Evolutionary conservation across 1,140 invertebrate species (phyloP), one percentile per base, ranked within the genome.

Genomic region (Eurytemora carolleeae): DNA sequence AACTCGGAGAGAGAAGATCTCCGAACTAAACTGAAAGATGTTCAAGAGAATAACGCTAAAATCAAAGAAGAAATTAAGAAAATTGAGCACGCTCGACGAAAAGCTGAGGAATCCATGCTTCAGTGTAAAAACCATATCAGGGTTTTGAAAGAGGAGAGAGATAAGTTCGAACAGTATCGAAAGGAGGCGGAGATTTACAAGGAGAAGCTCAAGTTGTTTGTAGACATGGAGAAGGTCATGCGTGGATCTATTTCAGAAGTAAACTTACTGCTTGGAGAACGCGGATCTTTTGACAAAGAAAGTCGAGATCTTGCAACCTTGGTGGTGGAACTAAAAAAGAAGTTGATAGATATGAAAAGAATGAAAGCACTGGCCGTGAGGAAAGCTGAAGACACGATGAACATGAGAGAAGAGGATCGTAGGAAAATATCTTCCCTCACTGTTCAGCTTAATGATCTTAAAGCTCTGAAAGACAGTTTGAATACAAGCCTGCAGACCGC

Each of bases 121-220:
- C n/a, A n/a, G n/a, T n/a, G n/a, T n/a, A 61, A 59, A 53, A 3
- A n/a, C 18, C 59, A 61, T 23, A 21, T 61, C 1, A 24, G 53
- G 16, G 20, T 21, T 18, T 53, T 54, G 18, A 31, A 61, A 55
- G 31, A n/a, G 16, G 31, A 55, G n/a, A 61, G 24, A 22, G 22
- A 53, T 18, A 19, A 22, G 23, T 21, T 17, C 3, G 20, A 61
- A 18, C 53, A 31, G 19, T 16, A 16, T 22, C 19, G 53, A 19
- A 3, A 12, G n/a, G 52, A 54, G 44, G 22, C 26, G 2, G 17
- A 54, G 17, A 18, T 17, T 15, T 2, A 55, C 3, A 54, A 54
- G 19, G 31, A 61, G 12, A 61, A 31, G 3, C 24, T 61, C 21
- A 61, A 57, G 16, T 15, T 54, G 2, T 61, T 55, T 57, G 18